Evolutionary conservation across 2,797 vertebrate species (phyloP).

Genomic region (Sebastes goodei): DNA sequence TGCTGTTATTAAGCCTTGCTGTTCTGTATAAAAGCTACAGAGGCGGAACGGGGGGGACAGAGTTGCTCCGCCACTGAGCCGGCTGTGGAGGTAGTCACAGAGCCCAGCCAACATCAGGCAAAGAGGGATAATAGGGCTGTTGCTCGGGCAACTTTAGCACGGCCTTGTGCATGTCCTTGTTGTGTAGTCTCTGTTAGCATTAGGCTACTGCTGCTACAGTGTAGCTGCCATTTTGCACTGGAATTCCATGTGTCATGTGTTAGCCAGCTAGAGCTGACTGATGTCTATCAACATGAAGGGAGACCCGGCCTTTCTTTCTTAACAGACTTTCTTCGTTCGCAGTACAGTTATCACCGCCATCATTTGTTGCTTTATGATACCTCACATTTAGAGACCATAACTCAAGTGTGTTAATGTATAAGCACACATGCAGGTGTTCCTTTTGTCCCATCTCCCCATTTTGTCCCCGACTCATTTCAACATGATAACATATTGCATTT

Average conservation of each 20-base stretch:
- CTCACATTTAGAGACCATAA: conserved; percentile 2
- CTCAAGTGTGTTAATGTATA: conserved; percentile 38
- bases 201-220: background rate
- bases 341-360: background rate
- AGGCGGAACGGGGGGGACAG: too few relatives aligned
- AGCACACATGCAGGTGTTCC: conserved; percentile 45
- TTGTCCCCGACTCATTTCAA: conserved; percentile 16
- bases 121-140: background rate
- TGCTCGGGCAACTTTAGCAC: background rate
- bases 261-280: background rate
- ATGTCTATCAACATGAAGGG: background rate
- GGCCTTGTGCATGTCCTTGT: background rate
- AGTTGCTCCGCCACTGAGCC: too few relatives aligned
- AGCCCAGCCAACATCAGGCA: background rate
- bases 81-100: too few relatives aligned
- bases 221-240: background rate
- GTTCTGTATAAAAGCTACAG: too few relatives aligned
- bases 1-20: too few relatives aligned
- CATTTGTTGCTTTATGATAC: background rate
- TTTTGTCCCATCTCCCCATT: conserved; percentile 29
- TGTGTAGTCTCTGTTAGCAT: background rate
- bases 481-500: conserved; percentile 30
- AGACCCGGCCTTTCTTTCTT: background rate
- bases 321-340: background rate
- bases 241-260: background rate